Percentiles rank a stretch among this genome's conserved stretches.
These are phyloP conservation scores for Octodon degus DNA, from an alignment of 2,113 vertebrate genomes.

Conservation along the genomic window DNA sequence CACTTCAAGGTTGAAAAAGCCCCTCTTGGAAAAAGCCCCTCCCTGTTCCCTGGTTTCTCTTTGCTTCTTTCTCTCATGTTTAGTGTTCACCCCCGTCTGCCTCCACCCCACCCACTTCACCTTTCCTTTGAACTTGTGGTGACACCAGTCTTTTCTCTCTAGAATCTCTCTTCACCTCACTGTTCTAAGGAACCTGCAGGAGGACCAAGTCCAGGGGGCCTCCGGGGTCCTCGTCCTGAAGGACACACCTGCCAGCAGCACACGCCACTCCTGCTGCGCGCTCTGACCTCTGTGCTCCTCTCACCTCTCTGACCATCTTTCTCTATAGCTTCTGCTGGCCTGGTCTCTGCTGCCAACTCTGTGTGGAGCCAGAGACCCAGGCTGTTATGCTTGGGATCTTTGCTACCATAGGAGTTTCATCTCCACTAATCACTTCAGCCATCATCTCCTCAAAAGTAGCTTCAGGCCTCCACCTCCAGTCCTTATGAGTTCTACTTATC, in stretches of 20 bases:
- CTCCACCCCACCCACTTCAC: not conserved
- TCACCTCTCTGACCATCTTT: too few relatives aligned
- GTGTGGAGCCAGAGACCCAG: not conserved
- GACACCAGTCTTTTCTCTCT: not conserved
- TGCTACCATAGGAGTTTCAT: not conserved
- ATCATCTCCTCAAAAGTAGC: not conserved
- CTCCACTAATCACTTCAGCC: not conserved
- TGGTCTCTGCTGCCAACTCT: not conserved
- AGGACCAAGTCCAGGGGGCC: not conserved
- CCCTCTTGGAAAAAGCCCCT: too few relatives aligned
- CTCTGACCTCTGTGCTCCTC: not conserved
- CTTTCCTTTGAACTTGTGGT: not conserved
- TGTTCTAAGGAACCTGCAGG: not conserved
- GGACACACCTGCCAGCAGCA: rapidly evolving
- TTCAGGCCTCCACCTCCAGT: not conserved
- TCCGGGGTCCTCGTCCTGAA: not conserved
- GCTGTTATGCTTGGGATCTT: not conserved
- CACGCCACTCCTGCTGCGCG: rapidly evolving
- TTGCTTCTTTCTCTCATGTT: not conserved
- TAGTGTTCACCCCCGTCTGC: not conserved
- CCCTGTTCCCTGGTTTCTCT: not conserved
- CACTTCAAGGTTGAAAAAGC: too few relatives aligned
- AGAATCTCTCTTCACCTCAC: not conserved
- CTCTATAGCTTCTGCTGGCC: not conserved
- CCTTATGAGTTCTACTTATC: not conserved